Percentiles rank a stretch among this genome's conserved stretches.
Evolutionary conservation across 1,140 invertebrate genomes (phyloP).

Genomic region (Eufriesea mexicana): DNA sequence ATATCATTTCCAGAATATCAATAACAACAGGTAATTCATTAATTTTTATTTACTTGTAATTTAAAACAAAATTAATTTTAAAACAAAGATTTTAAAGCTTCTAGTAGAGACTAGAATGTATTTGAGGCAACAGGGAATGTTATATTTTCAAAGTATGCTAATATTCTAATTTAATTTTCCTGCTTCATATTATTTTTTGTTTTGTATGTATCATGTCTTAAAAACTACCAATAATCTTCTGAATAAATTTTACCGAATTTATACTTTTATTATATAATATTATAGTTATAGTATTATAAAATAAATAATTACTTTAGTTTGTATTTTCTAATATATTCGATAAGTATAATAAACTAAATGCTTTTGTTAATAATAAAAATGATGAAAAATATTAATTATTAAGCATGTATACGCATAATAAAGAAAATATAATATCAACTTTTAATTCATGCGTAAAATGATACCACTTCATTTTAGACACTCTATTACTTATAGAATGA

Average conservation of each 20-base stretch:
- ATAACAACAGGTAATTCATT: constrained; percentile 53
- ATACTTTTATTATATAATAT: constrained; percentile 17
- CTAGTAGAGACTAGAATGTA: constrained; percentile 47
- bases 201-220: constrained; percentile 4
- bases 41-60: constrained; percentile 29
- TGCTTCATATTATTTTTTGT: constrained; percentile 18
- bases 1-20: constrained; percentile 77
- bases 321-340: not conserved
- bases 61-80: too few species aligned
- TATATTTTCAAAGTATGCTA: constrained; percentile 47
- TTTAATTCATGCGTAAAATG: not conserved
- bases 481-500: constrained; percentile 5
- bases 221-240: constrained; percentile 5
- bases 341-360: constrained; percentile 13
- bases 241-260: constrained; percentile 29
- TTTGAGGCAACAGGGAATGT: constrained; percentile 48
- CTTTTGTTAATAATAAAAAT: constrained; percentile 16
- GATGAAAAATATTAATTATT: constrained; percentile 8
- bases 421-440: constrained; percentile 39
- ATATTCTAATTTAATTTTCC: constrained; percentile 33
- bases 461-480: not conserved
- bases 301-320: constrained; percentile 6
- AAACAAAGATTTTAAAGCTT: constrained; percentile 44
- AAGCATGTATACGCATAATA: not conserved
- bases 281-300: not conserved